Conservation (phyloP, 2,888 invertebrate species). For the Hirtodrosophila duncani region DNA sequence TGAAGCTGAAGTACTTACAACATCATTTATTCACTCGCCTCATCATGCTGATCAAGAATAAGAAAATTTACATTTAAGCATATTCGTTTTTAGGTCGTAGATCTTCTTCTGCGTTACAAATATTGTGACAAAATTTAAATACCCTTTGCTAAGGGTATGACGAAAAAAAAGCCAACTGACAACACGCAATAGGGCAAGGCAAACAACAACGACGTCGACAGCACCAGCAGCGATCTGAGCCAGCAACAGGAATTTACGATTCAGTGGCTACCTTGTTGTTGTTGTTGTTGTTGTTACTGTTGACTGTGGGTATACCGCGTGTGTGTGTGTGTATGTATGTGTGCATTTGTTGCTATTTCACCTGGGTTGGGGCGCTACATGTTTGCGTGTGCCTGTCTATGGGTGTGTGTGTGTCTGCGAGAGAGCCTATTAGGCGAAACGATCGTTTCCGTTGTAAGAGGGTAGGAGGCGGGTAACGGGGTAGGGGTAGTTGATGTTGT, state of each 20-base stretch:
- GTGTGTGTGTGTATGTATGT: slow-evolving; percentile 12
- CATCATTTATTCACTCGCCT: no score
- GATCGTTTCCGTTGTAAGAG: slow-evolving; percentile 61
- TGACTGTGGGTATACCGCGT: not conserved
- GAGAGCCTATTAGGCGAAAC: slow-evolving; percentile 60
- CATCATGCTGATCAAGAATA: no score
- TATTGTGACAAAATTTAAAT: no score
- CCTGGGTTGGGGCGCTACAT: slow-evolving; percentile 59
- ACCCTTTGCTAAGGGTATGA: no score
- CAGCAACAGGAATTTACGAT: slow-evolving; percentile 74
- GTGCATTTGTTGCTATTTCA: slow-evolving; percentile 55
- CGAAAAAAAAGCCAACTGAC: slow-evolving; percentile 56
- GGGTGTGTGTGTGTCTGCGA: slow-evolving; percentile 27
- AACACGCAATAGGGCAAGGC: slow-evolving; percentile 78
- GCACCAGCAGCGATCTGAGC: slow-evolving; percentile 41
- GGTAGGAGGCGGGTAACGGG: slow-evolving; percentile 28
- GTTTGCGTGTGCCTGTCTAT: slow-evolving; percentile 28
- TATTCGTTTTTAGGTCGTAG: no score
- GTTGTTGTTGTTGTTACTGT: slow-evolving; percentile 31
- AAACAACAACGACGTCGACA: slow-evolving; percentile 66
- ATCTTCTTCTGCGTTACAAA: no score
- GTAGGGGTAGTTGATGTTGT: slow-evolving; percentile 14
- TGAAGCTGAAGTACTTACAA: no score
- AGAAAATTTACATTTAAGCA: no score
- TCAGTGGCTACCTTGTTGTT: slow-evolving; percentile 70